Percentiles rank a stretch among this genome's conserved stretches.
Conservation (phyloP, 2,113 vertebrate species). For the Conger conger region DNA sequence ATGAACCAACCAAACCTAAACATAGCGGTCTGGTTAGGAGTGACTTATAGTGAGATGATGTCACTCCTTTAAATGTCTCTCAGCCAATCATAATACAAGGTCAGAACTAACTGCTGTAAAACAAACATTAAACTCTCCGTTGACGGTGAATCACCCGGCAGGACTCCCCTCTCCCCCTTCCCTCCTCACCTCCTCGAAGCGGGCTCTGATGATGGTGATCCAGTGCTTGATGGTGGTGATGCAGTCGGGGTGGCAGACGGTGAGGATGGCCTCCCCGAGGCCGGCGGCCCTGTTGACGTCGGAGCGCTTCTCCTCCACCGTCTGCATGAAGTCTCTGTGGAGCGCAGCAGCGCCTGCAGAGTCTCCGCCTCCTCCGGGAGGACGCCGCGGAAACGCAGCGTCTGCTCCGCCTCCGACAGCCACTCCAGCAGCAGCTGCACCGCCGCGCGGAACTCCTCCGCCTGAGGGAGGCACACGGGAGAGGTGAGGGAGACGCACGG, state of each 20-base stretch:
- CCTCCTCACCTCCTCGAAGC: constrained; percentile 90
- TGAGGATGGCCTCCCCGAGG: constrained; percentile 91
- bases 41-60: too few relatives aligned
- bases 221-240: constrained; percentile 99
- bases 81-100: too few relatives aligned
- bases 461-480: constrained; percentile 60
- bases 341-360: constrained; percentile 82
- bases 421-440: constrained; percentile 94
- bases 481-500: not conserved
- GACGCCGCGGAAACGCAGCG: constrained; percentile 90
- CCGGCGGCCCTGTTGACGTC: constrained; percentile 86
- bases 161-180: not conserved
- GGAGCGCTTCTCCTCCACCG: constrained; percentile 88
- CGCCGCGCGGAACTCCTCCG: constrained; percentile 88
- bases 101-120: too few relatives aligned
- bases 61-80: too few relatives aligned
- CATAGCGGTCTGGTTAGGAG: too few relatives aligned
- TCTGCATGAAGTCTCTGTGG: constrained; percentile 96
- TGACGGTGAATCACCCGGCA: not conserved
- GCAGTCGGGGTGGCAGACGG: constrained; percentile 89
- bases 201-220: constrained; percentile 97
- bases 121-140: not conserved
- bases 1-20: too few relatives aligned
- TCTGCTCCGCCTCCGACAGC: constrained; percentile 96
- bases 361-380: constrained; percentile 92